Base-by-base conservation (phyloP, 1,140 invertebrate species). In the Phymastichus coffea region DNA sequence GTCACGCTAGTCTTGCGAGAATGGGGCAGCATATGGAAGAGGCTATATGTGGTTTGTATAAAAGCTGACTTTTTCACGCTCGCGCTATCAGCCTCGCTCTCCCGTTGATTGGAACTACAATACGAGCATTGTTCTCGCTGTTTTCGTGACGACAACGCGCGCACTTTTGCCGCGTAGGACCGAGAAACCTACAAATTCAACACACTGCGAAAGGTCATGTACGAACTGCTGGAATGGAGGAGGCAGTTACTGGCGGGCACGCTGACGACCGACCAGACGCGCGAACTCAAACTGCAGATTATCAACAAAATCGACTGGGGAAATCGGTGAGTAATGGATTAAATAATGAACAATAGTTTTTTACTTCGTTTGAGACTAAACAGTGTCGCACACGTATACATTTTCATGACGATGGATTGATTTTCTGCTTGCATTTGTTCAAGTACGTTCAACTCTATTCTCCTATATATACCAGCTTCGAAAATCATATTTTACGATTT, bases 251-350 rank as follows among this genome's bases (percentile, higher is more conserved):
- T 96, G 20, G 88, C 88, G 20, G 91, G 91, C 22, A 94, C 93
- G 0, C 80, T 96, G 28, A 95, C 94, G 0, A 88, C 91, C 65
- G 94, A 96, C 73, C 93, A 96, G 74, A 92, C 89, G 1, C 78
- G 86, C 43, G 93, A 95, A 68, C 70, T 96, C 23, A 91, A 93
- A 74, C 80, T 92, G 56, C 88, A 92, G 70, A 92, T 96, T 44
- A 92, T 92, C 53, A 86, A 86, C 23, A 94, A 95, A 78, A 91
- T 98, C 41, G 94, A 97, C 77, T 97, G 93, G 93, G 94, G 94
- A 48, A 97, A 97, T 83, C 86, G 91, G 93, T 93, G 75, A 90
- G 89, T 88, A 40, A 38, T 7, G 14, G 30, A 38, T 40, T 2
- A 52, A 37, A 46, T n/a, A n/a, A n/a, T n/a, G n/a, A n/a, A 33